These are phyloP conservation scores for Arion vulgaris DNA, from an alignment of 1,140 invertebrate species.

Conservation along the genomic window DNA sequence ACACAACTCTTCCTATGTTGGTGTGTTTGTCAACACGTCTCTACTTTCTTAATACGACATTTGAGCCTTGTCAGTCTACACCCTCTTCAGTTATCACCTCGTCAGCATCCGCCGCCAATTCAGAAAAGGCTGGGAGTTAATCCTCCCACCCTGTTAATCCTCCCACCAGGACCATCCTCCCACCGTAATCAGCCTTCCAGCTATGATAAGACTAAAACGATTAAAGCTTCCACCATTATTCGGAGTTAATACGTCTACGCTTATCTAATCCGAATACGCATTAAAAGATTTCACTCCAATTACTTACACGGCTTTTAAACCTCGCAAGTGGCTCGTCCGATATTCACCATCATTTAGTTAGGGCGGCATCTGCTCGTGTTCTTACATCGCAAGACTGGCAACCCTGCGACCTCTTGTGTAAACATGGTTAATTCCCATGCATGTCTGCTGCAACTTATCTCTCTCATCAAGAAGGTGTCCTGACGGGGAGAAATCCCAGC, in stretches of 20 bases:
- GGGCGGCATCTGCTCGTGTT: not conserved
- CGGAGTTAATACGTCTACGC: not conserved
- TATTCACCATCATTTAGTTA: not conserved
- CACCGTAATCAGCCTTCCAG: not conserved
- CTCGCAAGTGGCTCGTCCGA: not conserved
- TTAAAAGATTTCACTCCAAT: constrained; percentile 20
- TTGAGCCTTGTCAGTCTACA: not conserved
- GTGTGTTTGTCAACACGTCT: not conserved
- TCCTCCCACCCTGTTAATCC: not conserved
- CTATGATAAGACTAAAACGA: not conserved
- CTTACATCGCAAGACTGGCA: constrained; percentile 31
- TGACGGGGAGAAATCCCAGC: not conserved
- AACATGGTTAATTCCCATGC: constrained; percentile 37
- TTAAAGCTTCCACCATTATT: not conserved
- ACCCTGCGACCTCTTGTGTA: constrained; percentile 29
- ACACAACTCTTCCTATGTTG: not conserved
- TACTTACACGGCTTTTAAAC: constrained; percentile 28
- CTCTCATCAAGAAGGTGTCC: constrained; percentile 21
- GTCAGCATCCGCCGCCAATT: not conserved
- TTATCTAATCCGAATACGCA: constrained; percentile 5
- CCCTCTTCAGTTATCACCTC: not conserved
- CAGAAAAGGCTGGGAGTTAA: not conserved
- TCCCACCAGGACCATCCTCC: not conserved
- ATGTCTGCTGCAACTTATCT: constrained; percentile 32
- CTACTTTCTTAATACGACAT: not conserved